phyloP scores from a whole-genome alignment of 2,113 vertebrate species.

The Tupaia chinensis region DNA sequence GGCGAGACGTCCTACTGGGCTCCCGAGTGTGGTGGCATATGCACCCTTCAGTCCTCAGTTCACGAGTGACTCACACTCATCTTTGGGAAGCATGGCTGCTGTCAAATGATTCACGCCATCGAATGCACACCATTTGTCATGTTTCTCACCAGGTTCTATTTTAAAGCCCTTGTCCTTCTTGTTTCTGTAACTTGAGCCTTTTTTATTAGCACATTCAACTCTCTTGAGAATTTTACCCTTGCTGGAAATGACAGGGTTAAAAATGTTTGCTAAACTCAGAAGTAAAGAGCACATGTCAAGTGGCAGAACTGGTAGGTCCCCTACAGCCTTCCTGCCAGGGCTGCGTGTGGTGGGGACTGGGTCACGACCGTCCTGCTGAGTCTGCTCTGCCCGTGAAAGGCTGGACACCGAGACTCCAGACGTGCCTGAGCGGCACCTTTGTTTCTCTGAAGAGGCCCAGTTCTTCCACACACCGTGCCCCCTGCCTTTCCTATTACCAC shows the following conservation, averaged over 20 bases:
- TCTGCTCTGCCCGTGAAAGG: too few relatives aligned
- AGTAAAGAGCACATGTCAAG: fast-evolving
- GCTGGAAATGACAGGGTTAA: neutral
- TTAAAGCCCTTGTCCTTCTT: constrained; percentile 37
- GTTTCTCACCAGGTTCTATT: constrained; percentile 48
- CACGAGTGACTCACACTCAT: neutral
- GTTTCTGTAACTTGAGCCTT: neutral
- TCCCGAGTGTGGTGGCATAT: fast-evolving
- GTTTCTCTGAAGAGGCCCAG: fast-evolving
- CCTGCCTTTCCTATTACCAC: fast-evolving
- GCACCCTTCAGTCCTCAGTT: neutral
- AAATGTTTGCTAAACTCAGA: neutral
- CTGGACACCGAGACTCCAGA: fast-evolving
- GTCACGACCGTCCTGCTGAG: neutral
- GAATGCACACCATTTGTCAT: neutral
- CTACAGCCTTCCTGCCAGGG: fast-evolving
- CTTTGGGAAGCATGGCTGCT: neutral
- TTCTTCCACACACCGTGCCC: fast-evolving
- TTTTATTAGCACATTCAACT: constrained; percentile 5
- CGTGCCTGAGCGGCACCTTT: fast-evolving
- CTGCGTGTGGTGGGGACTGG: fast-evolving
- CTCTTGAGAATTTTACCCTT: neutral
- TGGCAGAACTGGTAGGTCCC: fast-evolving
- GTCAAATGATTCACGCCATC: neutral
- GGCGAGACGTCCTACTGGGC: neutral